Percentiles rank a stretch among this genome's conserved stretches.
These are phyloP conservation scores for Drosophila niveifrons DNA, from an alignment of 2,888 invertebrate genomes.

Conservation along the genomic window DNA sequence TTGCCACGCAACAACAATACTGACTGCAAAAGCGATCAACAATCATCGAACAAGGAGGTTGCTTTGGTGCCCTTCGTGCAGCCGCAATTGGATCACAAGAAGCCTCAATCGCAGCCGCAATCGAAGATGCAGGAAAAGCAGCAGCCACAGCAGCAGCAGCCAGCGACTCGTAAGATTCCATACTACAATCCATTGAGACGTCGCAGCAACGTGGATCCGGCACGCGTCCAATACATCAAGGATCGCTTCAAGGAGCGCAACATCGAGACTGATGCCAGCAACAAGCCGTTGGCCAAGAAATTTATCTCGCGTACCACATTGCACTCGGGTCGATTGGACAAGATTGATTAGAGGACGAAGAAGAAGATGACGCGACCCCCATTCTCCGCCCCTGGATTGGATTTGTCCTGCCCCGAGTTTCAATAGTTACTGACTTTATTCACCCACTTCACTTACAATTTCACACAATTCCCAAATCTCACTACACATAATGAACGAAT, in stretches of 20 bases:
- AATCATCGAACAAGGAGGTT: slow-evolving; percentile 8
- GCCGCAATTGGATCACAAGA: neutral
- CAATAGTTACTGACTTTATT: neutral
- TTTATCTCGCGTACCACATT: slow-evolving; percentile 56
- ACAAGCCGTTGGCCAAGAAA: slow-evolving; percentile 46
- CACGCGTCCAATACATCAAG: slow-evolving; percentile 58
- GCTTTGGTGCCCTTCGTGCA: slow-evolving; percentile 12
- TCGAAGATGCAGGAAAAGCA: slow-evolving; percentile 33
- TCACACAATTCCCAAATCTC: too few species aligned
- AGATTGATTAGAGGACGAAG: slow-evolving; percentile 42
- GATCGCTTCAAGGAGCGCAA: slow-evolving; percentile 48
- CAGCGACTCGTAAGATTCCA: slow-evolving; percentile 23
- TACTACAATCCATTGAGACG: slow-evolving; percentile 55
- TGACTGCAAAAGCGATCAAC: too few species aligned
- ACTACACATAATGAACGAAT: too few species aligned
- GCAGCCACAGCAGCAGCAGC: slow-evolving; percentile 24
- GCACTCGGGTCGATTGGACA: slow-evolving; percentile 62
- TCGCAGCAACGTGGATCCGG: slow-evolving; percentile 57
- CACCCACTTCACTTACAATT: too few species aligned
- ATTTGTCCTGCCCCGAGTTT: neutral
- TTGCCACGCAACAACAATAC: slow-evolving; percentile 5
- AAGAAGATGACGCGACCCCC: too few species aligned
- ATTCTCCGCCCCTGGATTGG: neutral
- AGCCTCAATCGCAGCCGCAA: neutral
- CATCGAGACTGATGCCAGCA: slow-evolving; percentile 30